Evolutionary conservation across 2,888 invertebrate species (phyloP).

Genomic region (Calephelis perditalis): DNA sequence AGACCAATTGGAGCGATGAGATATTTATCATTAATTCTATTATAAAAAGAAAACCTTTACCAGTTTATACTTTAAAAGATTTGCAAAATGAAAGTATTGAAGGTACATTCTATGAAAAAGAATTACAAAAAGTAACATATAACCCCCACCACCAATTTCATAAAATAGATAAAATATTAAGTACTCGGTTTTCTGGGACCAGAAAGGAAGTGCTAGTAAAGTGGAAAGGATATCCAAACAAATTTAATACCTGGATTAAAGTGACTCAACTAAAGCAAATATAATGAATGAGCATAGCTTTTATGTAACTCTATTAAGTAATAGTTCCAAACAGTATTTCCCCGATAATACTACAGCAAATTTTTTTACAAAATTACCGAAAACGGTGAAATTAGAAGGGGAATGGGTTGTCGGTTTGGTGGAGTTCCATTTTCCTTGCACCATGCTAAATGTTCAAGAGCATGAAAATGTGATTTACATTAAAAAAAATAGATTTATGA

Average conservation of each 20-base stretch:
- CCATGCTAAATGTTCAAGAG: conserved; percentile 22
- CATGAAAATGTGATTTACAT: conserved; percentile 19
- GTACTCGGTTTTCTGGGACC: conserved; percentile 27
- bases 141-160: conserved; percentile 23
- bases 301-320: conserved; percentile 16
- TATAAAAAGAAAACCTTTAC: conserved; percentile 25
- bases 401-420: not conserved
- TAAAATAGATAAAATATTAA: conserved; percentile 31
- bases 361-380: conserved; percentile 27
- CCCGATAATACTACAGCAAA: conserved; percentile 20
- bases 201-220: conserved; percentile 35
- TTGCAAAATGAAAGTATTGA: conserved; percentile 28
- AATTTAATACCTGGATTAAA: conserved; percentile 34
- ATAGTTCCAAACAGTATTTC: conserved; percentile 19
- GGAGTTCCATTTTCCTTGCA: conserved; percentile 10
- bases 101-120: conserved; percentile 34
- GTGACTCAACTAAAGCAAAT: not conserved
- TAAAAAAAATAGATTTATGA: not conserved
- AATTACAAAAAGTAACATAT: conserved; percentile 32
- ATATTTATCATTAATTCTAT: conserved; percentile 29
- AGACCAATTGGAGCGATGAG: conserved; percentile 38
- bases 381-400: conserved; percentile 23
- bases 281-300: conserved; percentile 17
- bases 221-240: conserved; percentile 33
- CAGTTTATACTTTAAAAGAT: conserved; percentile 31